Percentiles rank a stretch among this genome's conserved stretches.
These are phyloP conservation scores for Anguilla megastoma DNA, from an alignment of 2,797 vertebrate genomes.

Conservation along the genomic window DNA sequence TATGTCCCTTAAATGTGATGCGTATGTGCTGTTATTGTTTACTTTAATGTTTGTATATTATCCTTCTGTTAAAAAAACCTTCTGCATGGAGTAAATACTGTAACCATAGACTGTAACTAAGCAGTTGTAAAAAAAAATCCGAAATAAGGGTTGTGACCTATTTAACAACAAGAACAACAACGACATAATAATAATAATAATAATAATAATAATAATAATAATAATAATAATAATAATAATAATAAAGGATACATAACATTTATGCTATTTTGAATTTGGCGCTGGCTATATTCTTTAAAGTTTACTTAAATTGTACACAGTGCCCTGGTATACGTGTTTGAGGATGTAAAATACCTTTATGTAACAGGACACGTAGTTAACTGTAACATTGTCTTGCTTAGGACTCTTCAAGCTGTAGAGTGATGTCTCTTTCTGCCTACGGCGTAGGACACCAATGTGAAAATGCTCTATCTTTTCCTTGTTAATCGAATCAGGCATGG, in stretches of 20 bases:
- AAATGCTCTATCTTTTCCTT: not conserved
- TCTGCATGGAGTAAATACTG: not conserved
- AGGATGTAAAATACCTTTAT: not conserved
- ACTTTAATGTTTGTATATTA: too few relatives aligned
- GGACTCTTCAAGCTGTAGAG: not conserved
- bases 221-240: not conserved
- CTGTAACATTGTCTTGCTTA: not conserved
- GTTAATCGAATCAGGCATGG: conserved; percentile 37
- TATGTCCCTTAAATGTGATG: too few relatives aligned
- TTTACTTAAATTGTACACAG: not conserved
- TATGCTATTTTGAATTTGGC: not conserved
- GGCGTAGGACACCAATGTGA: not conserved
- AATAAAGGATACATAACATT: not conserved
- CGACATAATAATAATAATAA: not conserved
- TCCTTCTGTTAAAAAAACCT: too few relatives aligned
- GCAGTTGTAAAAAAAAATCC: not conserved
- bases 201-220: not conserved
- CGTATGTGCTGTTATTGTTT: too few relatives aligned
- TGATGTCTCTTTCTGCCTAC: not conserved
- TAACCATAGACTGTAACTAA: not conserved
- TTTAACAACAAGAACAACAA: conserved; percentile 1
- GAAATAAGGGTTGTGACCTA: too few relatives aligned
- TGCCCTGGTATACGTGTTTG: not conserved
- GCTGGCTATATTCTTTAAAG: not conserved
- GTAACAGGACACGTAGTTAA: not conserved